Evolutionary conservation across 2,113 vertebrate species (phyloP).

Genomic region (Laticauda colubrina): DNA sequence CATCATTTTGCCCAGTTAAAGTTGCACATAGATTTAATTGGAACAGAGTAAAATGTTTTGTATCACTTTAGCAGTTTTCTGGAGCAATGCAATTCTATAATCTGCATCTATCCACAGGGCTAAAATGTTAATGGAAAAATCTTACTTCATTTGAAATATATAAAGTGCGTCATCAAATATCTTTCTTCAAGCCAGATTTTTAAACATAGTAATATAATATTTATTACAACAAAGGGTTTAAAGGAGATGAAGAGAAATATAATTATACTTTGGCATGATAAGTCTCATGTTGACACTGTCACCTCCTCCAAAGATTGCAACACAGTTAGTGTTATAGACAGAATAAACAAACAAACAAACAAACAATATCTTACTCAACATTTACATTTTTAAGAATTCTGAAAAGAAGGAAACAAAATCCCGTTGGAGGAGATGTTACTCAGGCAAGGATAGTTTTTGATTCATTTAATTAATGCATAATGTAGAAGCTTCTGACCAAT

Average conservation of each 20-base stretch:
- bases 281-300: not conserved
- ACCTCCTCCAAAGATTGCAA: not conserved
- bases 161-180: not conserved
- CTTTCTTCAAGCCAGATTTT: constrained; percentile 8
- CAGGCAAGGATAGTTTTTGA: not conserved
- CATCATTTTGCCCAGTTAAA: not conserved
- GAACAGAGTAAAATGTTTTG: not conserved
- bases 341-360: not conserved
- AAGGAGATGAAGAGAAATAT: not conserved
- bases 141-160: not conserved
- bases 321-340: not conserved
- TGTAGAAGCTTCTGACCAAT: constrained; percentile 25
- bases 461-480: not conserved
- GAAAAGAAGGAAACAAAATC: not conserved
- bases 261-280: not conserved
- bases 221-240: not conserved
- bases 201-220: not conserved
- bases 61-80: not conserved
- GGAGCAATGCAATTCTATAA: not conserved
- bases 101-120: not conserved
- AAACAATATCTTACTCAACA: not conserved
- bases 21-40: not conserved
- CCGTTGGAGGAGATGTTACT: not conserved
- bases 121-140: constrained; percentile 5
- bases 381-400: not conserved